Percentiles rank a stretch among this genome's conserved stretches.
These are phyloP conservation scores for Theristicus caerulescens DNA, from an alignment of 2,113 vertebrate species.

Conservation along the genomic window DNA sequence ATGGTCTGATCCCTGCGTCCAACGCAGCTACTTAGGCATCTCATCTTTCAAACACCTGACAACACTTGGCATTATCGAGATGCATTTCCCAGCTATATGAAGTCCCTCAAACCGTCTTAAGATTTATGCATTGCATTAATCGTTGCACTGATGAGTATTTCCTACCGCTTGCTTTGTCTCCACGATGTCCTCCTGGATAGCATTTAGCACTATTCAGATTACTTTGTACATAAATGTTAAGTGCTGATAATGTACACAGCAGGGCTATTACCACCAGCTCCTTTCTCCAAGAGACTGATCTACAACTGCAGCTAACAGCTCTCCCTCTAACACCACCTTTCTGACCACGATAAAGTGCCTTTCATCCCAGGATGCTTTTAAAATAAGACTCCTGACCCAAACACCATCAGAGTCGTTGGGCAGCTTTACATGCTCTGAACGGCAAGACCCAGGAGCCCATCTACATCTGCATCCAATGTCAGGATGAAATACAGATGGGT, in stretches of 20 bases:
- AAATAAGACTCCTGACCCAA: not conserved
- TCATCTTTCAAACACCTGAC: not conserved
- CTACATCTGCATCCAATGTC: not conserved
- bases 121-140: not conserved
- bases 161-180: not conserved
- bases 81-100: not conserved
- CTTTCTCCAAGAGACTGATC: not conserved
- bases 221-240: not conserved
- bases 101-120: not conserved
- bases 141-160: not conserved
- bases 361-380: not conserved
- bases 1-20: not conserved
- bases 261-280: not conserved
- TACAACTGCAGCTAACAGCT: not conserved
- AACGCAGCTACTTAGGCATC: not conserved
- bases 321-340: not conserved
- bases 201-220: not conserved
- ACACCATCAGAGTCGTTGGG: accelerated
- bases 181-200: not conserved
- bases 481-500: not conserved
- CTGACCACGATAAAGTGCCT: not conserved
- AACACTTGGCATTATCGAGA: not conserved
- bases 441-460: not conserved
- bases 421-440: not conserved
- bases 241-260: not conserved